Evolutionary conservation across 2,888 invertebrate species (phyloP), one percentile per base, ranked within the genome.

Genomic region (Lepidocyrtinus sp.): DNA sequence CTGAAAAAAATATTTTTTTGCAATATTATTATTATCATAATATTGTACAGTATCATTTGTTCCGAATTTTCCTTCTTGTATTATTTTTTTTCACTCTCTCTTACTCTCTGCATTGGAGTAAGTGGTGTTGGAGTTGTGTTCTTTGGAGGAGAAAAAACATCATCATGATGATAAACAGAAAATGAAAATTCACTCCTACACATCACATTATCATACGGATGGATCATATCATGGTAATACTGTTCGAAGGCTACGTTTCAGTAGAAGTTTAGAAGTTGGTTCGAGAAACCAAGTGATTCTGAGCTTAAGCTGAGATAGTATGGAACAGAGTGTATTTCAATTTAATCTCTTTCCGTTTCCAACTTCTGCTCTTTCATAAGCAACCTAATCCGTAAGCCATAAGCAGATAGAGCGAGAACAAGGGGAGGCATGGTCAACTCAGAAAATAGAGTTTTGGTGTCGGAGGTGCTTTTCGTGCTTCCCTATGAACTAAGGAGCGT

Each of bases 151-250:
- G 55, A 55, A 55, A 55, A 55, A 55, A 19, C 62, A 27, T 59
- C 45, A 72, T 72, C 64, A 55, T 72, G 70, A 67, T 65, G 64
- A 72, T 71, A 77, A 67, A 72, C 61, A 61, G 36, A 72, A 71
- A 77, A 77, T 67, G 76, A 76, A 65, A 76, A 61, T 61, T 65
- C 67, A 67, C 77, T 77, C 77, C 77, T 71, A 65, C 77, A 77
- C 72, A 45, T 67, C 17, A 15, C 27, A 36, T 45, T 65, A 19
- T 24, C 19, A 63, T n/a, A 26, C 25, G 21, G 17, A 59, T 26
- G 26, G 55, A 50, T 55, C n/a, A 9, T 22, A n/a, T n/a, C n/a
- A n/a, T n/a, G n/a, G n/a, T n/a, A n/a, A 59, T 24, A 55, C n/a
- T 2, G 19, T 64, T 15, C 22, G 46, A 5, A 68, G 25, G 55